phyloP scores from a whole-genome alignment of 1,140 invertebrate genomes.

The Drosophila bocki region DNA sequence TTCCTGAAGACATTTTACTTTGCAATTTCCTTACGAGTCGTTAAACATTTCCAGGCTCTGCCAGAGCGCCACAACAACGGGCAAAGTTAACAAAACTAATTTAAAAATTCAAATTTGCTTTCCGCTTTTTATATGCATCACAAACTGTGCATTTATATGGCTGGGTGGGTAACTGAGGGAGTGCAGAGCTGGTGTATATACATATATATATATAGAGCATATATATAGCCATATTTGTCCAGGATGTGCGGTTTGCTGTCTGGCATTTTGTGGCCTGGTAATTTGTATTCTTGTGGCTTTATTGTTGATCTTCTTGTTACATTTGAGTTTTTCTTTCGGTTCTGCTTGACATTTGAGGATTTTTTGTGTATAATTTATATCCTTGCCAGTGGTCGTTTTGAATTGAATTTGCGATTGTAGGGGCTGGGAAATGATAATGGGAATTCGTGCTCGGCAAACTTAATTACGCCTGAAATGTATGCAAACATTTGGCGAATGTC shows the following conservation, averaged over 20 bases:
- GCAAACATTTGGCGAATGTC: conserved; percentile 64
- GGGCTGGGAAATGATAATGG: conserved; percentile 33
- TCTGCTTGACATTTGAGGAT: conserved; percentile 4
- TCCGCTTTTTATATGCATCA: conserved; percentile 81
- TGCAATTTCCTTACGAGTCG: conserved; percentile 83
- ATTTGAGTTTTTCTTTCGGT: conserved; percentile 48
- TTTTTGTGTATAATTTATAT: conserved; percentile 55
- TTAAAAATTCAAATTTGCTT: conserved; percentile 84
- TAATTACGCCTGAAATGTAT: conserved; percentile 79
- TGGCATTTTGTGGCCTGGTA: conserved; percentile 63
- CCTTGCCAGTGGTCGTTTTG: conserved; percentile 7
- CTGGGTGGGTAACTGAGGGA: conserved; percentile 33
- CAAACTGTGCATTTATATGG: conserved; percentile 82
- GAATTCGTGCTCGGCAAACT: conserved; percentile 47
- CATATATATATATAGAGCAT: background rate
- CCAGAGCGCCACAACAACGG: conserved; percentile 59
- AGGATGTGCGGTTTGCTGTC: conserved; percentile 39
- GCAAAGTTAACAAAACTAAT: conserved; percentile 83
- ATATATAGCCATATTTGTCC: conserved; percentile 15
- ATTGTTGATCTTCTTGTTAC: conserved; percentile 77
- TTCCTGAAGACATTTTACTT: conserved; percentile 84
- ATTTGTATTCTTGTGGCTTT: conserved; percentile 80
- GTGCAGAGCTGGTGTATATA: background rate
- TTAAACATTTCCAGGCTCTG: conserved; percentile 81
- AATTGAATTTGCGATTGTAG: conserved; percentile 16